These are phyloP conservation scores for Laticauda laticaudata DNA, from an alignment of 2,113 vertebrate genomes.

Conservation along the genomic window DNA sequence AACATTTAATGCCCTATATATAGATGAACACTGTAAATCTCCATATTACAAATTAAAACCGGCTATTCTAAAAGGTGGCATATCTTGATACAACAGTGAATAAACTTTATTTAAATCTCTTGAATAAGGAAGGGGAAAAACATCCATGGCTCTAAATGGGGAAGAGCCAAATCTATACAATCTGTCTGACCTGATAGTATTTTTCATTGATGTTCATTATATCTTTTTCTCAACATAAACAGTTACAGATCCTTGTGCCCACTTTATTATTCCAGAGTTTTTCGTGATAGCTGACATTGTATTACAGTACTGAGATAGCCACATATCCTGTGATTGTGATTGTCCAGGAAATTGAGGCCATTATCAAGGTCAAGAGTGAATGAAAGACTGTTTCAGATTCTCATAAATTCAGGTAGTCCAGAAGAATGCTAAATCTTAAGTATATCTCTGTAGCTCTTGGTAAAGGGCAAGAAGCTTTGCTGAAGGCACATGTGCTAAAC, in stretches of 20 bases:
- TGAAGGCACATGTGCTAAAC: not conserved
- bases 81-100: not conserved
- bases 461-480: not conserved
- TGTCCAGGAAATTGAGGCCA: slow-evolving; percentile 14
- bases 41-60: not conserved
- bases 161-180: not conserved
- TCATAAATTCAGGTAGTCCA: slow-evolving; percentile 29
- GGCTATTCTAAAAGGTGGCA: not conserved
- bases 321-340: fast-evolving
- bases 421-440: slow-evolving; percentile 29
- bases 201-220: not conserved
- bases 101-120: not conserved
- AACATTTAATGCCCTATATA: not conserved
- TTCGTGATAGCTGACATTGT: not conserved
- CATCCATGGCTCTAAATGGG: fast-evolving
- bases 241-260: not conserved
- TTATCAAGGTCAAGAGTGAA: slow-evolving; percentile 12
- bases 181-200: not conserved
- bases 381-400: slow-evolving; percentile 23
- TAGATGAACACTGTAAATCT: not conserved
- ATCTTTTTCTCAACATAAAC: not conserved
- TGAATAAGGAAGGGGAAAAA: not conserved
- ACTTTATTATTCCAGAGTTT: not conserved
- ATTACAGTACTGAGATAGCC: not conserved
- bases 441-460: slow-evolving; percentile 9